A percentile compares a stretch with the other conserved stretches of the same genome.
phyloP scores from a whole-genome alignment of 2,888 invertebrate genomes.

The Plagodis pulveraria region DNA sequence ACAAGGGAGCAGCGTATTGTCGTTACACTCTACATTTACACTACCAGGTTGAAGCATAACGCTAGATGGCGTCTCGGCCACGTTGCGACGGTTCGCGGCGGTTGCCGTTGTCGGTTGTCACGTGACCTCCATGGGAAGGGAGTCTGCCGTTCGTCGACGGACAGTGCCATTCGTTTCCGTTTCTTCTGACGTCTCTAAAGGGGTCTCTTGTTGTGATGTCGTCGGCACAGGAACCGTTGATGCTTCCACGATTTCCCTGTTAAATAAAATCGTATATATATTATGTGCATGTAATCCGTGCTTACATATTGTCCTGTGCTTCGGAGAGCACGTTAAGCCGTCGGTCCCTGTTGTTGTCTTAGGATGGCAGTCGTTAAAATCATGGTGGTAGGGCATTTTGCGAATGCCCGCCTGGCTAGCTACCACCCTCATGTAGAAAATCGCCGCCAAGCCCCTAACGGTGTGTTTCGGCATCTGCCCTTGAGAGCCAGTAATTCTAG shows the following conservation, averaged over 20 bases:
- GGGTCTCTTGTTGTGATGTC: conserved; percentile 37
- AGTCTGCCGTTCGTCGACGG: conserved; percentile 58
- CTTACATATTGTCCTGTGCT: no score
- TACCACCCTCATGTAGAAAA: no score
- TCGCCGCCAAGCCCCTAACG: no score
- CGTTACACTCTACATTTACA: not conserved
- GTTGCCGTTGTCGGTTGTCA: conserved; percentile 56
- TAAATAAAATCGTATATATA: conserved; percentile 9
- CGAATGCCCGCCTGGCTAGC: no score
- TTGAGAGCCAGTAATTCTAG: no score
- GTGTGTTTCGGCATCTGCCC: no score
- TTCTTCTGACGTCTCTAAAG: conserved; percentile 29
- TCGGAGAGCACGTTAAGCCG: no score
- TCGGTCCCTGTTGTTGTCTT: no score
- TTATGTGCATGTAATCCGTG: no score
- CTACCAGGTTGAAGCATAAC: conserved; percentile 3
- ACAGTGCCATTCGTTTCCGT: conserved; percentile 53
- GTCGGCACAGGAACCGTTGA: conserved; percentile 45
- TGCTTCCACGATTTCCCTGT: conserved; percentile 64
- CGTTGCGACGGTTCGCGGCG: conserved; percentile 15
- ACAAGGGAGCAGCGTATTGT: not conserved
- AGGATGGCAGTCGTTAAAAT: no score
- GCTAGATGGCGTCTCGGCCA: not conserved
- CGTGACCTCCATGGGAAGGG: conserved; percentile 80
- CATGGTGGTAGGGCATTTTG: no score